Evolutionary conservation across 2,888 invertebrate genomes (phyloP), one percentile per base, ranked within the genome.

Genomic region (Rhagium mordax): DNA sequence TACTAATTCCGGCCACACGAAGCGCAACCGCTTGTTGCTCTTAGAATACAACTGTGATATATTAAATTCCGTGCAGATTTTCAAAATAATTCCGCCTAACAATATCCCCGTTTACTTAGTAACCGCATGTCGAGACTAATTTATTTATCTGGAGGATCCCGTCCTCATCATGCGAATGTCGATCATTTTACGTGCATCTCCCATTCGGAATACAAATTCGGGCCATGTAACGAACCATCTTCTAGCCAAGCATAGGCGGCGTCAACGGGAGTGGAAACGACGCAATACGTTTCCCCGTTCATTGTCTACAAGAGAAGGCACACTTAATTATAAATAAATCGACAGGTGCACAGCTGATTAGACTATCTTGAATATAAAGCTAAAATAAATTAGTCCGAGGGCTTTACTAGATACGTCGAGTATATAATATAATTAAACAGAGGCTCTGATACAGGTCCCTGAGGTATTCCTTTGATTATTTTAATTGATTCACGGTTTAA

Each of bases 151-250:
- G 3, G 8, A 59, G 59, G 59, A 59, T 59, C 10, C 33, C 0
- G 13, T 59, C 59, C 33, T 59, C 59, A 59, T 59, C 33, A 59
- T 13, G 16, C 0, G 16, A 59, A 33, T 13, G 33, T 59, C 59
- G 33, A 59, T 59, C 59, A 59, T 33, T 33, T 59, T 59, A 33
- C 18, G 33, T 15, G 59, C 33, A 59, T 33, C 10, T 33, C 33
- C 13, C 33, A 59, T 5, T 29, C 10, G 18, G 59, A 59, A 59
- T 59, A 59, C 33, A 24, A 59, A 33, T 59, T 33, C 16, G n/a
- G 24, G 2, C 10, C 13, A 20, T 10, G 20, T 59, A 33, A 59
- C 33, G 29, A 33, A 29, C 59, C 33, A 18, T 33, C 55, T 15
- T 15, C 33, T 8, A 8, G 13, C 16, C 15, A 13, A 1, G 16